Evolutionary conservation across 2,797 vertebrate genomes (phyloP).

Genomic region (Betta splendens): DNA sequence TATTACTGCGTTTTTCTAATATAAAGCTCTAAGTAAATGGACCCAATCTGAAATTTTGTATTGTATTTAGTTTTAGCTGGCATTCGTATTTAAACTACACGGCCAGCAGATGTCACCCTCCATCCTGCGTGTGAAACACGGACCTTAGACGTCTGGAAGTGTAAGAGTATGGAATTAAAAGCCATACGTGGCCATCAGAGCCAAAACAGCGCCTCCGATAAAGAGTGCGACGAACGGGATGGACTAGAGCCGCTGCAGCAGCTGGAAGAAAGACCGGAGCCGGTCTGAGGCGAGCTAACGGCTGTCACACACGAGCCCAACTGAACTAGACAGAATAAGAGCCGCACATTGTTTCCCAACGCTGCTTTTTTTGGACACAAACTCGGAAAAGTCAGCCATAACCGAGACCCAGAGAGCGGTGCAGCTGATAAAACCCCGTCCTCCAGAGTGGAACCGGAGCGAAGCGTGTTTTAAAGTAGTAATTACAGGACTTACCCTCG

Average conservation of each 20-base stretch:
- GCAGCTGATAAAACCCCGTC: neutral
- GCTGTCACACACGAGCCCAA: slow-evolving; percentile 4
- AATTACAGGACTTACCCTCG: slow-evolving; percentile 87
- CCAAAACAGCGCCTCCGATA: neutral
- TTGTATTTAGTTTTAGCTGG: no score
- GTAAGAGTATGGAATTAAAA: neutral
- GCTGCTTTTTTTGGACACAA: neutral
- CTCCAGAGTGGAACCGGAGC: neutral
- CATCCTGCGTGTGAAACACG: neutral
- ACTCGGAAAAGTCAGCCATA: neutral
- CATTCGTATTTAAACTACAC: neutral
- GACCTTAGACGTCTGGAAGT: slow-evolving; percentile 24
- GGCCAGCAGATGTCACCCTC: slow-evolving; percentile 53
- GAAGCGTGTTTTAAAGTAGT: slow-evolving; percentile 18
- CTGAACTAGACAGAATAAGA: neutral
- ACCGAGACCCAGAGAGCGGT: neutral
- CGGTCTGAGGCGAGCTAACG: slow-evolving; percentile 16
- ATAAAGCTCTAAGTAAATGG: no score
- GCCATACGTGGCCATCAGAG: neutral
- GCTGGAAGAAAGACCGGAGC: neutral
- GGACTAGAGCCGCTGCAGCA: no score
- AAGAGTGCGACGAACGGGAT: neutral
- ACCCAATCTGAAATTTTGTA: no score
- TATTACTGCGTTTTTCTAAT: no score
- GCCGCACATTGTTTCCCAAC: slow-evolving; percentile 7